Percentiles rank a stretch among this genome's conserved stretches.
phyloP scores from a whole-genome alignment of 2,888 invertebrate genomes.

The Arge pagana region DNA sequence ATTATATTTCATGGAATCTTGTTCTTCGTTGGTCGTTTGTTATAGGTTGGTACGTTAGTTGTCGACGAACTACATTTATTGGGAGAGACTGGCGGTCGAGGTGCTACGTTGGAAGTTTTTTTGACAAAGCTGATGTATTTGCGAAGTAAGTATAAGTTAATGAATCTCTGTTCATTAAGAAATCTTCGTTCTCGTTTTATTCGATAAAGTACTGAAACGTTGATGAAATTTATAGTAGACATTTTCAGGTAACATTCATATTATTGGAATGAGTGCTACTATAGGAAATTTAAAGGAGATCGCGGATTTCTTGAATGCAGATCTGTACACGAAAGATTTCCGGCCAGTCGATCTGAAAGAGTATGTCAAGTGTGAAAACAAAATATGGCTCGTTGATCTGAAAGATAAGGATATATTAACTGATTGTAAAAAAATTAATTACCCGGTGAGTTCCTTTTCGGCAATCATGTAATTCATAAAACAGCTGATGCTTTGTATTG shows the following conservation, averaged over 20 bases:
- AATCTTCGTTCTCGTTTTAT: too few relatives aligned
- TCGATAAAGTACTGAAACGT: slow-evolving; percentile 14
- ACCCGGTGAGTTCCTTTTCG: slow-evolving; percentile 52
- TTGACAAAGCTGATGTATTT: slow-evolving; percentile 78
- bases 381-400: slow-evolving; percentile 64
- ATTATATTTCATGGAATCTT: background rate
- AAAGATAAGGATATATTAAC: slow-evolving; percentile 62
- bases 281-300: slow-evolving; percentile 88
- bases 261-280: slow-evolving; percentile 97
- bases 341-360: slow-evolving; percentile 86
- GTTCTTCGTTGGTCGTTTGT: slow-evolving; percentile 4
- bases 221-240: slow-evolving; percentile 5
- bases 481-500: too few relatives aligned
- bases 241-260: slow-evolving; percentile 70
- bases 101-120: slow-evolving; percentile 82
- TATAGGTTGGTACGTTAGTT: slow-evolving; percentile 60
- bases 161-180: slow-evolving; percentile 5
- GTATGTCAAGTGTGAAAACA: slow-evolving; percentile 76
- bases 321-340: slow-evolving; percentile 82
- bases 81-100: slow-evolving; percentile 81
- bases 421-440: slow-evolving; percentile 61
- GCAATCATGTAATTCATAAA: slow-evolving; percentile 27
- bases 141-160: slow-evolving; percentile 62
- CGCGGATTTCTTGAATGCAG: slow-evolving; percentile 78
- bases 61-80: slow-evolving; percentile 94